Evolutionary conservation across 2,888 invertebrate genomes (phyloP), one percentile per base, ranked within the genome.

Genomic region (Petrophora chlorosata): DNA sequence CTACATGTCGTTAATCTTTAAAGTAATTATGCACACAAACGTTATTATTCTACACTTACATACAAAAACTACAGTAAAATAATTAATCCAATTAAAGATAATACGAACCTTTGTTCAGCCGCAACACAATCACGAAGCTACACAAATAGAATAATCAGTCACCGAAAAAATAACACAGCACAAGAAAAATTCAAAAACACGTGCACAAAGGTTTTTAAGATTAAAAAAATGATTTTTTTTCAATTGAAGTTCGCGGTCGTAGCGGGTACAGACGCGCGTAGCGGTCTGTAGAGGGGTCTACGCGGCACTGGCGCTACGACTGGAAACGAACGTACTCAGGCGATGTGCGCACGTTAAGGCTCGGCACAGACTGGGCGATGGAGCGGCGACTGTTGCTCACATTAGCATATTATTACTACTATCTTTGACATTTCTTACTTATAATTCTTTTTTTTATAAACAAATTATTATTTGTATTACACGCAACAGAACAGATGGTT

Each of bases 231-330:
- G 17, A 9, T 19, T 39, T 13, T 17, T 23, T 39, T 48, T 33
- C 28, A 48, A 16, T 38, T 36, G 56, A 25, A 66, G 70, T 64
- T 65, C 67, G 63, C 56, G 56, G 35, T 57, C 73, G 79, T 74
- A 75, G 76, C 64, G 49, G 53, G 35, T 45, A 28, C 53, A 54
- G 44, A 53, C 39, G 49, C 55, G 61, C 74, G 77, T 79, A 76
- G 76, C 63, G 64, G 39, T 65, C 67, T 59, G 67, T 70, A 61
- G 74, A 63, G 55, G 44, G 48, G 65, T 66, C 80, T 76, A 79
- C 79, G 70, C 73, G 72, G 65, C 56, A 80, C 80, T 80, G 79
- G 57, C 67, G 70, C 67, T 72, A 74, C 74, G 73, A 49, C 46
- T 55, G 47, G 19, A 36, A 49, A 25, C 25, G 25, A 30, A 13